Base-by-base conservation (phyloP, 2,113 vertebrate genomes). In the Struthio camelus region DNA sequence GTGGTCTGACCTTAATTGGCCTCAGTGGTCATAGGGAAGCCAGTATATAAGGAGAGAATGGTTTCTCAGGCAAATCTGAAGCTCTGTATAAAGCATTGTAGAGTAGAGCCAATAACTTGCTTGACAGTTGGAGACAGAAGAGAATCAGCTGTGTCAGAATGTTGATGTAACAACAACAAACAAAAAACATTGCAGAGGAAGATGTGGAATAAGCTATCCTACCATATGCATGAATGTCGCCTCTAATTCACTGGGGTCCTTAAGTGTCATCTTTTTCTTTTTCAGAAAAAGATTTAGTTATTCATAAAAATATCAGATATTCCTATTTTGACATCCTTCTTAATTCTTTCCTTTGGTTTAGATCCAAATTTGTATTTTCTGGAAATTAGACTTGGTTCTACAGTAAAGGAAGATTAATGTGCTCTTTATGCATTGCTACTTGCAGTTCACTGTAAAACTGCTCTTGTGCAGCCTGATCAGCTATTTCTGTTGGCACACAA, bases 401-500 rank as follows among this genome's bases (percentile, higher is more conserved):
- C 2, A 1, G 75, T 90, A 69, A 85, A 93, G 50, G 71, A 85
- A 94, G 40, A 82, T 87, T 91, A 85, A 79, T 85, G 71, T 83
- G 12, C 56, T 81, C 83, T 94, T 87, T 90, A 50, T 89, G 58
- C 83, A 71, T 85, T 0, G 0, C 92, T 67, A 38, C 53, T 85
- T 79, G 44, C 79, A 25, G 25, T 71, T 95, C 87, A 27, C 42
- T 46, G 2, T 72, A 92, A 80, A 91, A 80, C 78, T 95, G 78
- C 72, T 92, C 50, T 93, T 48, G 67, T 87, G 96, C 72, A 86
- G 83, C 89, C 88, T 85, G 64, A 66, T 94, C 81, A 84, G 85
- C 92, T 67, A 38, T 96, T 94, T 96, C 83, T 93, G 89, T 95
- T 96, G 94, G 89, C 95, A 96, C 73, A 62, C 54, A 84, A 53